A percentile compares a stretch with the other conserved stretches of the same genome.
Evolutionary conservation across 2,113 vertebrate species (phyloP).

Genomic region (Myxocyprinus asiaticus): DNA sequence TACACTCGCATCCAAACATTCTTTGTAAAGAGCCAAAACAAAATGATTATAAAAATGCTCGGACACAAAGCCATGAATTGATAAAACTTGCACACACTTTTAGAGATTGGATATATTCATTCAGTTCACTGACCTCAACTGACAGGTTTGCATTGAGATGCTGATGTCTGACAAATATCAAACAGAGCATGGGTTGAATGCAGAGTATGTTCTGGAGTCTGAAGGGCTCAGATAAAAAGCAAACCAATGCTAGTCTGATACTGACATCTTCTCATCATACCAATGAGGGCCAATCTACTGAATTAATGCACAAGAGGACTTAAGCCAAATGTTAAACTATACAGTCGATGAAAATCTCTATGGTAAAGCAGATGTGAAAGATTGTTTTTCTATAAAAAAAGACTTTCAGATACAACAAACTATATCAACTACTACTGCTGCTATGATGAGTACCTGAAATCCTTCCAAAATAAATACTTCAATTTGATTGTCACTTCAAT

Average conservation of each 20-base stretch:
- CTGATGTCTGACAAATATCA: constrained; percentile 60
- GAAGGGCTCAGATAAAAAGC: constrained; percentile 50
- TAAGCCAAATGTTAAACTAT: too few relatives aligned
- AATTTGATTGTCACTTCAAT: too few relatives aligned
- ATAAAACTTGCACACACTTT: constrained; percentile 52
- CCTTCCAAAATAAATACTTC: too few relatives aligned
- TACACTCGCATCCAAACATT: not conserved
- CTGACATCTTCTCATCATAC: constrained; percentile 38
- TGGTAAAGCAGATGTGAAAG: too few relatives aligned
- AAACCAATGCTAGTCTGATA: constrained; percentile 33
- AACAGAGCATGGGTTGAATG: constrained; percentile 52
- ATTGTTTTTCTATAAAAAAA: too few relatives aligned
- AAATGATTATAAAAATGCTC: not conserved
- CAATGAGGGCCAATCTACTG: constrained; percentile 40
- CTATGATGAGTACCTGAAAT: too few relatives aligned
- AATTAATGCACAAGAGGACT: not conserved
- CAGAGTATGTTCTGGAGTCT: constrained; percentile 44
- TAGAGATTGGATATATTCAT: constrained; percentile 50
- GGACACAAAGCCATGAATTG: constrained; percentile 15
- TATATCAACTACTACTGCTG: too few relatives aligned
- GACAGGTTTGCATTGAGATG: constrained; percentile 56
- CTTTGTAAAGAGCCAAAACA: constrained; percentile 23
- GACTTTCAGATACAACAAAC: too few relatives aligned
- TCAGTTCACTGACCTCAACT: constrained; percentile 46
- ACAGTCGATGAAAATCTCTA: too few relatives aligned